Evolutionary conservation across 2,113 vertebrate species (phyloP), one percentile per base, ranked within the genome.

Genomic region (Lipotes vexillifer): DNA sequence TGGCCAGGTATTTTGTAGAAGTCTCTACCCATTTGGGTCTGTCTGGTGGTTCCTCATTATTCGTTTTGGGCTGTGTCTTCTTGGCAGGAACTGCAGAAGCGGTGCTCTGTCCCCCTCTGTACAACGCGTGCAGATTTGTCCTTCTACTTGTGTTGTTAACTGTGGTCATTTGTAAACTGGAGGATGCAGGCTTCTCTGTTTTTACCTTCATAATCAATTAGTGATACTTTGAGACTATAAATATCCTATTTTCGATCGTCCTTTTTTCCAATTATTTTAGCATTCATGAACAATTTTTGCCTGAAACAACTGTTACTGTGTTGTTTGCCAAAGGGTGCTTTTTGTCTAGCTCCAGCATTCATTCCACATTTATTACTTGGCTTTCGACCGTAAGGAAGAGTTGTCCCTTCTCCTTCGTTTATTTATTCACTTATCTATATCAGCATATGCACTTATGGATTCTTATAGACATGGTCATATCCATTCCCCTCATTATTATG

Each of bases 91-190:
- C 29, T 23, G 17, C 6, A 8, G 38, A 55, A 15, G 15, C 18
- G 36, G 29, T 12, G 13, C 11, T 55, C 18, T 14, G 10, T 82
- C 46, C 18, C 49, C 23, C 41, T 14, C 25, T 1, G 18, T 12
- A 36, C 55, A 0, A 44, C 11, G 1, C 31, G 8, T 2, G 7
- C 33, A 12, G 36, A 11, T 27, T 5, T 4, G 23, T 65, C 66
- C 66, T 17, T 8, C 25, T 55, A 11, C 36, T 8, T 2, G 25
- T 23, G 36, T 17, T 46, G 14, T 57, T 33, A 33, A 31, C 14
- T 5, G 1, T 31, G 38, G 72, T 27, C 69, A 20, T 49, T 27
- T 38, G 49, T 17, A 10, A 55, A 65, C 29, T 6, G 12, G 36
- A 68, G 72, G 18, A 59, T 75, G 65, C 44, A 61, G 84, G 9